Evolutionary conservation across 2,113 vertebrate genomes (phyloP), one percentile per base, ranked within the genome.

Genomic region (Spea multiplicata): DNA sequence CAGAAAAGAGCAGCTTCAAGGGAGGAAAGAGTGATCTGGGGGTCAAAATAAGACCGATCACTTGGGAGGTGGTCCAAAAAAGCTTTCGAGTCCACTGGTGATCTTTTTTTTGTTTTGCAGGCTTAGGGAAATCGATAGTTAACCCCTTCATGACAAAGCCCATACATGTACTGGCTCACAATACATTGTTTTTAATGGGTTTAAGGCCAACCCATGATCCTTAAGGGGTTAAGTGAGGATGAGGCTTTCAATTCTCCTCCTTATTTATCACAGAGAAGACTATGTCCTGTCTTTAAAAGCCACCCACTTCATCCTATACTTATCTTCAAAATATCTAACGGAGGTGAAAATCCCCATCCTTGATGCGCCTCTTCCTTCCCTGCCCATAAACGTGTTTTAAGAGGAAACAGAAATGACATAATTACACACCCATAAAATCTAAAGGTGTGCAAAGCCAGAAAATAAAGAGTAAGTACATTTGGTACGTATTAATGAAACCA

Each of bases 341-440:
- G 64, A 53, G 73, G 14, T 74, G 61, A 50, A 12, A 14, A 55
- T 12, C 47, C 62, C 30, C n/a, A 52, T 44, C 4, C 44, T 76
- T 67, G 44, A 44, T 45, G 66, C 65, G 45, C 66, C 44, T 10
- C 65, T 68, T 75, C 50, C 64, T 47, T 8, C 44, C 50, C 14
- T 59, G 14, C 65, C 49, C 52, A 67, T 67, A 67, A 75, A 75
- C 47, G 52, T 55, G 17, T 12, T 49, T 71, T 53, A 53, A 71
- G 13, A 71, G 69, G 17, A 59, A 16, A 71, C 47, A 71, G 44
- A 30, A 55, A 16, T 30, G 45, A 76, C 55, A 8, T 59, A 76
- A 76, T 76, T 76, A 75, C 61, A 68, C 52, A 47, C n/a, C 44
- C 55, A 47, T 68, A 68, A 75, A 65, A 76, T 66, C 4, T 66